These are phyloP conservation scores for Scrobipalpa atriplicella DNA, from an alignment of 2,888 invertebrate genomes.

Conservation along the genomic window DNA sequence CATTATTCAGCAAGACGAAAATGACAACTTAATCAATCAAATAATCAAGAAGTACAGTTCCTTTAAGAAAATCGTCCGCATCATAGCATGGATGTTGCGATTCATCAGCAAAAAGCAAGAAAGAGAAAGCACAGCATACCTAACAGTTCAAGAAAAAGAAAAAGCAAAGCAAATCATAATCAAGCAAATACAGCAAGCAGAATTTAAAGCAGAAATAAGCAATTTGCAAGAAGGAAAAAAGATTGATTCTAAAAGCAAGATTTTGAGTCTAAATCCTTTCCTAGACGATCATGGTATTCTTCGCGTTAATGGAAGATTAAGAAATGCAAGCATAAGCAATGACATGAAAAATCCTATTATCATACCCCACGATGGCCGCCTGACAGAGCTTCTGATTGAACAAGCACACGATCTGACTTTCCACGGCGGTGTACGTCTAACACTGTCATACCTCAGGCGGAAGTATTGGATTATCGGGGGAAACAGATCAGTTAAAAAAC, in stretches of 20 bases:
- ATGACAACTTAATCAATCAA: not conserved
- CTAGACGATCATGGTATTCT: slow-evolving; percentile 30
- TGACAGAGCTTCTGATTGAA: slow-evolving; percentile 33
- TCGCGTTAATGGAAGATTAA: slow-evolving; percentile 33
- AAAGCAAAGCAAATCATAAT: slow-evolving; percentile 28
- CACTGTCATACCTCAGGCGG: slow-evolving; percentile 29
- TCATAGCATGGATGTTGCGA: slow-evolving; percentile 30
- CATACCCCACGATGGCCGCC: slow-evolving; percentile 27
- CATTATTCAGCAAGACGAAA: not conserved
- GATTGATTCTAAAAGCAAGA: slow-evolving; percentile 23
- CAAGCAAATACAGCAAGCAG: slow-evolving; percentile 24
- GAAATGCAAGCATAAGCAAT: slow-evolving; percentile 30
- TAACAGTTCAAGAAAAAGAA: slow-evolving; percentile 28
- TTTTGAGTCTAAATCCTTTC: slow-evolving; percentile 28
- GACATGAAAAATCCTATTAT: slow-evolving; percentile 32
- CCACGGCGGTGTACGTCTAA: slow-evolving; percentile 33
- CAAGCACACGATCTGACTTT: slow-evolving; percentile 33
- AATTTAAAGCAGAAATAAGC: slow-evolving; percentile 29
- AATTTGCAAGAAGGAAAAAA: slow-evolving; percentile 20
- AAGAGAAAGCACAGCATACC: slow-evolving; percentile 16
- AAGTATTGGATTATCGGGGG: slow-evolving; percentile 33
- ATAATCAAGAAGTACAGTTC: slow-evolving; percentile 23
- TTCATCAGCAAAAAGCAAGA: slow-evolving; percentile 20
- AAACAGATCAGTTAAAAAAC: slow-evolving; percentile 33
- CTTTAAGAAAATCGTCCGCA: slow-evolving; percentile 23